phyloP scores from a whole-genome alignment of 2,888 invertebrate species.

The Plemyria rubiginata region DNA sequence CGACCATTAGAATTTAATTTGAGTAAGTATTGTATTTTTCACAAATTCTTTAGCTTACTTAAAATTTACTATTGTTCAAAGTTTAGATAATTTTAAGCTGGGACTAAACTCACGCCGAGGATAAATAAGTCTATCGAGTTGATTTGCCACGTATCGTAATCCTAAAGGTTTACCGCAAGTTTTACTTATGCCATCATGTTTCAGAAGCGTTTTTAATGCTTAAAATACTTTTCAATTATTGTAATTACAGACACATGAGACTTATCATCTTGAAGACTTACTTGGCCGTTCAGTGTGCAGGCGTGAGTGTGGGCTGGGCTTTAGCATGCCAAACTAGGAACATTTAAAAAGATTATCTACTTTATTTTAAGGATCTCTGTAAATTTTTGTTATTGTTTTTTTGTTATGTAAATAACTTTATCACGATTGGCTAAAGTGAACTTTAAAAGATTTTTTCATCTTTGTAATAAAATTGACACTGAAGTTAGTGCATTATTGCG shows the following conservation, averaged over 20 bases:
- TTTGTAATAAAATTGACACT: not conserved
- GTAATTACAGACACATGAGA: too few relatives aligned
- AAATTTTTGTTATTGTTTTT: slow-evolving; percentile 34
- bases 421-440: slow-evolving; percentile 30
- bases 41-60: slow-evolving; percentile 4
- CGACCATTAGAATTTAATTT: not conserved
- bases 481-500: too few relatives aligned
- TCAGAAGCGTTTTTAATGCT: too few relatives aligned
- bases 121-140: not conserved
- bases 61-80: slow-evolving; percentile 1
- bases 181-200: too few relatives aligned
- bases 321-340: slow-evolving; percentile 16
- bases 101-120: slow-evolving; percentile 2
- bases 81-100: slow-evolving; percentile 5
- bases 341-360: slow-evolving; percentile 32
- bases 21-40: slow-evolving; percentile 1
- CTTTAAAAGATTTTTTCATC: slow-evolving; percentile 1
- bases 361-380: slow-evolving; percentile 35
- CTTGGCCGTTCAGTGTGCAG: not conserved
- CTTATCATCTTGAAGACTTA: too few relatives aligned
- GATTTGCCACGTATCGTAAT: too few relatives aligned
- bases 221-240: too few relatives aligned
- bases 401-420: slow-evolving; percentile 32
- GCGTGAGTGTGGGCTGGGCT: slow-evolving; percentile 8
- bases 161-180: too few relatives aligned